Base-by-base conservation (phyloP, 2,113 vertebrate species). In the Colinus virginianus region DNA sequence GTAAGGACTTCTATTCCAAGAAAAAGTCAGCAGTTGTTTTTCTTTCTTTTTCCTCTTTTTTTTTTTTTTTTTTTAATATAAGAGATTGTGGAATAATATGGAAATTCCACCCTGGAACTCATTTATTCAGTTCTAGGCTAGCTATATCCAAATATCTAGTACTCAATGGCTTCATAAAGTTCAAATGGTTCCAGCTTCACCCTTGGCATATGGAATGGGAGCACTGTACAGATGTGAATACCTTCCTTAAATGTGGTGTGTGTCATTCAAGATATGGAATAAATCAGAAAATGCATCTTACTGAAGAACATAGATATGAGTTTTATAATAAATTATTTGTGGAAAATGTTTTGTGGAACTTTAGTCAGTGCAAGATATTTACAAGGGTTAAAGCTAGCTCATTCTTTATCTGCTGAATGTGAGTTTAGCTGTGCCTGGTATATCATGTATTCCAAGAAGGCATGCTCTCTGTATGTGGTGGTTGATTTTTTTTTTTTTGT, bases 101-200 rank as follows among this genome's bases (percentile, higher is more conserved):
- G 36, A 83, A 90, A 91, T 49, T 64, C 86, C 51, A 88, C 92
- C 66, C 66, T 86, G 36, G 11, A 75, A 87, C 8, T 93, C 87
- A 36, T 66, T 91, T 91, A 80, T 84, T 84, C 18, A 63, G 83
- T 94, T 86, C 69, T 90, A 72, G 15, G 11, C 32, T 42, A 79
- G 49, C 63, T 90, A n/a, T 76, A 69, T 42, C 58, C 58, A 93
- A 86, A 88, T 68, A 61, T 53, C 75, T 81, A 63, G 70, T 61
- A 40, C 18, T 61, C 70, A 78, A 78, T 40, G 40, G 40, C 40
- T 40, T 87, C 45, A 38, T 7, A 38, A 58, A 81, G 48, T 78
- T 70, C 28, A 95, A 88, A 55, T 70, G 15, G 25, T 93, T 93
- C 79, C 77, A 93, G 61, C 42, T 80, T 93, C 64, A 32, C 34